Conservation (phyloP, 2,113 vertebrate species). For the Cynoglossus semilaevis region DNA sequence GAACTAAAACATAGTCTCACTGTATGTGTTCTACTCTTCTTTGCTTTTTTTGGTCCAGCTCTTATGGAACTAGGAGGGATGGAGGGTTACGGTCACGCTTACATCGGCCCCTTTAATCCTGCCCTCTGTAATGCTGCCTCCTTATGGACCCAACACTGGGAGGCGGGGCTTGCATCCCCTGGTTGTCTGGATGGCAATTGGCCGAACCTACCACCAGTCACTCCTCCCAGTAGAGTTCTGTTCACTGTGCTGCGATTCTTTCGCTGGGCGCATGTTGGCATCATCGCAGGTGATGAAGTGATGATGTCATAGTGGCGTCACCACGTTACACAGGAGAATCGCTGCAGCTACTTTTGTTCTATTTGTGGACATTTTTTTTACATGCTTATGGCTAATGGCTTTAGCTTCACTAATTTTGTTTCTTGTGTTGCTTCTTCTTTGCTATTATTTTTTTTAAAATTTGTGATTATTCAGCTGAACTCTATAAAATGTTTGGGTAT, state of each 20-base stretch:
- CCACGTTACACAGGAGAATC: not conserved
- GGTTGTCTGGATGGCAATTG: slow-evolving; percentile 59
- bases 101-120: slow-evolving; percentile 68
- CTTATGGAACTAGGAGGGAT: slow-evolving; percentile 52
- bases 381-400: too few relatives aligned
- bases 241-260: slow-evolving; percentile 74
- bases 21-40: not conserved
- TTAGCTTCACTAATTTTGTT: too few relatives aligned
- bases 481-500: too few relatives aligned
- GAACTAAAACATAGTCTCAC: too few relatives aligned
- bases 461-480: too few relatives aligned
- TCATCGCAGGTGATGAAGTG: slow-evolving; percentile 68
- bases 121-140: slow-evolving; percentile 63
- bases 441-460: too few relatives aligned
- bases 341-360: too few relatives aligned
- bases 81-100: slow-evolving; percentile 67
- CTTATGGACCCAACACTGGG: slow-evolving; percentile 66
- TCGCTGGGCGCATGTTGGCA: slow-evolving; percentile 80
- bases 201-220: slow-evolving; percentile 58
- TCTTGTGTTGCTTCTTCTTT: too few relatives aligned
- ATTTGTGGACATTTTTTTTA: not conserved
- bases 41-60: slow-evolving; percentile 34
- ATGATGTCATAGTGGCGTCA: not conserved
- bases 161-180: slow-evolving; percentile 63
- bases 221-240: slow-evolving; percentile 53